phyloP scores from a whole-genome alignment of 2,888 invertebrate species.

The Leucoma salicis region DNA sequence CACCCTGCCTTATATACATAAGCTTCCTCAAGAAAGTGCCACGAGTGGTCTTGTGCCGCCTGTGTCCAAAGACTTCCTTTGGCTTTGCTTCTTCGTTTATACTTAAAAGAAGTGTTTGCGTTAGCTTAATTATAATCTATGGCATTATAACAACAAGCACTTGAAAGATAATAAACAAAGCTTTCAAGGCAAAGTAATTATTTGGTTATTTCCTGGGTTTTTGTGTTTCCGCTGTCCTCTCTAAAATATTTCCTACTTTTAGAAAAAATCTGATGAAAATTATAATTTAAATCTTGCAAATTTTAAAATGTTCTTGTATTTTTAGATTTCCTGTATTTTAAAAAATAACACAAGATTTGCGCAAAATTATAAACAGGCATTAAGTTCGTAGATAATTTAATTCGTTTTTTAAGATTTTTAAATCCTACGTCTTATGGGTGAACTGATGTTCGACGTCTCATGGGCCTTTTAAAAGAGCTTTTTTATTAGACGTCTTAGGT shows the following conservation, averaged over 20 bases:
- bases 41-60: too few relatives aligned
- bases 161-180: not conserved
- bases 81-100: too few relatives aligned
- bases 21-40: too few relatives aligned
- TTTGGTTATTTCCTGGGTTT: not conserved
- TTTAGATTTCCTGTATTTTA: not conserved
- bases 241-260: not conserved
- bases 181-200: not conserved
- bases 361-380: too few relatives aligned
- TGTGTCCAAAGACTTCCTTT: too few relatives aligned
- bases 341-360: not conserved
- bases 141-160: not conserved
- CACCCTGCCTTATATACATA: too few relatives aligned
- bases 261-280: not conserved
- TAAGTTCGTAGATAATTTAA: too few relatives aligned
- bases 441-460: too few relatives aligned
- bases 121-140: not conserved
- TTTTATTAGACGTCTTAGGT: too few relatives aligned
- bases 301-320: not conserved
- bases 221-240: not conserved
- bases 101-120: not conserved
- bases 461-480: too few relatives aligned
- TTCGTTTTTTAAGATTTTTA: too few relatives aligned
- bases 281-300: not conserved
- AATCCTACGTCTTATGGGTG: too few relatives aligned